These are phyloP conservation scores for Hirundo rustica DNA, from an alignment of 2,797 vertebrate species.

Conservation along the genomic window DNA sequence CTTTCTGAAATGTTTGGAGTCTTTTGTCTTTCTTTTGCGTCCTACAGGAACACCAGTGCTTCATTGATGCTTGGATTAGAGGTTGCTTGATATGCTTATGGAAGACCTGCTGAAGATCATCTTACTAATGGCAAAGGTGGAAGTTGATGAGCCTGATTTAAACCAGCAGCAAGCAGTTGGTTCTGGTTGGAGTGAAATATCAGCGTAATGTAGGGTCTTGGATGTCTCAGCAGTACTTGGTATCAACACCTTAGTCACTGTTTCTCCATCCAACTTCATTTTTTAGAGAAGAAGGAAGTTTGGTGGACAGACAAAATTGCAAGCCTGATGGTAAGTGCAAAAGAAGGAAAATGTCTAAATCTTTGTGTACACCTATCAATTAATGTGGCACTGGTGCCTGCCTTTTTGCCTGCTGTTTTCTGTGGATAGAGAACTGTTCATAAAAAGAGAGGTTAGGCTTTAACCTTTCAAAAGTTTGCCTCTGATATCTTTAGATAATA, in stretches of 20 bases:
- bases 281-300: neutral
- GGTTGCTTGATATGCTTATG: neutral
- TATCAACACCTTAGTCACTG: neutral
- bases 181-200: neutral
- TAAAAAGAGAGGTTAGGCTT: neutral
- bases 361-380: neutral
- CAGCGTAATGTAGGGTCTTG: neutral
- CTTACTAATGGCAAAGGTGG: neutral
- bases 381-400: neutral
- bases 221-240: neutral
- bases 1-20: too few species aligned
- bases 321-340: neutral
- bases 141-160: neutral
- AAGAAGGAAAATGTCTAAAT: neutral
- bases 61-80: neutral
- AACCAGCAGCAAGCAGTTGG: neutral
- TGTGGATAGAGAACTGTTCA: neutral
- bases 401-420: neutral
- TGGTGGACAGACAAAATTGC: neutral
- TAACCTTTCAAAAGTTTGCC: neutral
- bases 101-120: neutral
- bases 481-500: neutral
- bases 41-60: neutral
- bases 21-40: too few species aligned
- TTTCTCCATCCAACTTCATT: neutral